Conservation (phyloP, 1,140 invertebrate genomes). For the Dufourea novaeangliae region DNA sequence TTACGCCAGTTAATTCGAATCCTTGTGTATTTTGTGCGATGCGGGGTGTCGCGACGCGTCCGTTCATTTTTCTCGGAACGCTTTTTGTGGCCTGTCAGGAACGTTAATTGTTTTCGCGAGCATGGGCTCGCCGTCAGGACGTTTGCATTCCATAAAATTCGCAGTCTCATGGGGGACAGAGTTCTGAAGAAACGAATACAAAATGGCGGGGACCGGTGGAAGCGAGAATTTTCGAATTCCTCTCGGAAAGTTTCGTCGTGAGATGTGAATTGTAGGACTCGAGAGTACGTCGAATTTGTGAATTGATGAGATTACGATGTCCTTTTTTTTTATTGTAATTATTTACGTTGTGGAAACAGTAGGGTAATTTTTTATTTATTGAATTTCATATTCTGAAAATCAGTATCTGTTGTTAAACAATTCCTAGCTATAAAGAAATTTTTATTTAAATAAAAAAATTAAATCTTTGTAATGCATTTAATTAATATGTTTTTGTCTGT, state of each 20-base stretch:
- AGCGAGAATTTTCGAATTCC: slow-evolving; percentile 17
- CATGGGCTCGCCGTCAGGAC: slow-evolving; percentile 47
- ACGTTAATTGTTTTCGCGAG: slow-evolving; percentile 65
- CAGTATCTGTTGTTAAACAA: too few species aligned
- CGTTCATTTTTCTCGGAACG: slow-evolving; percentile 62
- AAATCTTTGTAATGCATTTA: too few species aligned
- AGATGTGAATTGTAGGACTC: too few species aligned
- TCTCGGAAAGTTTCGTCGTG: not conserved
- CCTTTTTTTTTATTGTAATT: too few species aligned
- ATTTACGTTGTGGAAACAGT: too few species aligned
- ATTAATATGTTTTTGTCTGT: too few species aligned
- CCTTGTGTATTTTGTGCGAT: slow-evolving; percentile 17
- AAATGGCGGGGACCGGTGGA: not conserved
- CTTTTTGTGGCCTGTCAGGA: slow-evolving; percentile 63
- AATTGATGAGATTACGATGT: too few species aligned
- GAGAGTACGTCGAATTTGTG: too few species aligned
- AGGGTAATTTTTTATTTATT: too few species aligned
- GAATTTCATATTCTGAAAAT: too few species aligned
- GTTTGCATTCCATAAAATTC: slow-evolving; percentile 67
- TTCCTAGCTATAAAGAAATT: too few species aligned
- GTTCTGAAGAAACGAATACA: slow-evolving; percentile 26
- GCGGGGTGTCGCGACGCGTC: slow-evolving; percentile 51
- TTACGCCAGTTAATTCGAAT: slow-evolving; percentile 34
- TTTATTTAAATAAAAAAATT: too few species aligned
- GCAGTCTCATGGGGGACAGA: slow-evolving; percentile 38